Evolutionary conservation across 2,113 vertebrate genomes (phyloP), one percentile per base, ranked within the genome.

Genomic region (Sinocyclocheilus rhinocerous): DNA sequence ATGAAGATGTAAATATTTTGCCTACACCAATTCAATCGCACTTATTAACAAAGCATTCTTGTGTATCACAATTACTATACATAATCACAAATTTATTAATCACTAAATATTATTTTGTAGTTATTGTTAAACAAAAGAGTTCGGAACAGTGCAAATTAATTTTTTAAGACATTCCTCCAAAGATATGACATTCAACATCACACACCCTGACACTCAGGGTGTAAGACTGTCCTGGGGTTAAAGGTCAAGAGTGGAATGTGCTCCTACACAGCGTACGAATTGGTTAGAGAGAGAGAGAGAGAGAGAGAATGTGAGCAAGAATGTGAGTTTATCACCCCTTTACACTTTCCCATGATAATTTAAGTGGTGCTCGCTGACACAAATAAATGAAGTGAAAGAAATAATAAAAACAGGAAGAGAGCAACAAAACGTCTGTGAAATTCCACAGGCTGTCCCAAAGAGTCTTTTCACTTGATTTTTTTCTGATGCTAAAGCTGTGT

Each of bases 81-180:
- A 61, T 82, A 85, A 52, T 10, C 84, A 67, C 86, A 81, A 45
- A 61, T 88, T 85, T 78, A 52, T 83, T 84, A 61, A 85, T 63
- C 76, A 70, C 88, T 85, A 83, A 83, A 72, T 55, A 33, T 42
- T 42, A 78, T 57, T 92, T 91, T 48, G 11, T 88, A 86, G 87
- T 86, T 83, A 85, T 85, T 91, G 89, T 84, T 80, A 88, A 87
- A 90, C 73, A 87, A 89, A 85, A 20, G 22, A 87, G 73, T 90
- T 90, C 59, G 91, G 79, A 75, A 88, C 90, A 92, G 95, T 95
- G 94, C 94, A 96, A 95, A 95, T 83, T 83, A 29, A 76, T 89
- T 88, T 85, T 88, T 88, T 85, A 45, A 91, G 91, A 94, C 93
- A 94, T 95, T 94, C 91, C 67, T 93, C 89, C 86, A 76, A 91